Evolutionary conservation across 2,888 invertebrate species (phyloP).

Genomic region (Parnassius orleans): DNA sequence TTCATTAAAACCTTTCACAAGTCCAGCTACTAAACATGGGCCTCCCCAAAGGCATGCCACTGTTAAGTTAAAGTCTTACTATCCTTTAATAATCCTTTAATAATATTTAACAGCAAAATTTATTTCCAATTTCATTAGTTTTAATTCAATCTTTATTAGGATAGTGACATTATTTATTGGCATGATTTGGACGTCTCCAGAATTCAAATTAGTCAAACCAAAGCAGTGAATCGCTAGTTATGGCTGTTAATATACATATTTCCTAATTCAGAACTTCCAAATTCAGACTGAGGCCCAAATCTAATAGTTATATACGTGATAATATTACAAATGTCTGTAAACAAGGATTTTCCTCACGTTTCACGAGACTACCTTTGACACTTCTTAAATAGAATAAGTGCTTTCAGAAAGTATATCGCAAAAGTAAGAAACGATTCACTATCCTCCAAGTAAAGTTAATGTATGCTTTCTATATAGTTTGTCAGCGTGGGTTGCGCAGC

Average conservation of each 20-base stretch:
- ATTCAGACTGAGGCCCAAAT: constrained; percentile 16
- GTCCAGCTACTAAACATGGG: too few species aligned
- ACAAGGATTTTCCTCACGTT: constrained; percentile 18
- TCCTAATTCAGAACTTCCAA: constrained; percentile 14
- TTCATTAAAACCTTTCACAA: too few species aligned
- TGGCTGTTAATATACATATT: constrained; percentile 11
- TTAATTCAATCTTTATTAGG: constrained; percentile 20
- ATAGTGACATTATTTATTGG: constrained; percentile 12
- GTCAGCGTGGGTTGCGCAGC: too few species aligned
- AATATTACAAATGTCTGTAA: constrained; percentile 14
- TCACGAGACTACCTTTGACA: constrained; percentile 13
- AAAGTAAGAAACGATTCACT: constrained; percentile 10
- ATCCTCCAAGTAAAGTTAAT: not conserved
- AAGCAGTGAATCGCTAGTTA: constrained; percentile 3
- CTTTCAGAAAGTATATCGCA: constrained; percentile 13
- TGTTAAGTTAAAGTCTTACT: too few species aligned
- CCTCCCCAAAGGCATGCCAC: too few species aligned
- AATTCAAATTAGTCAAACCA: constrained; percentile 15
- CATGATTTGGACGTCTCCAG: constrained; percentile 5
- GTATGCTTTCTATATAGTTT: too few species aligned
- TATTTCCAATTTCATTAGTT: constrained; percentile 22
- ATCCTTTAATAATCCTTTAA: too few species aligned
- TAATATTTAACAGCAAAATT: too few species aligned
- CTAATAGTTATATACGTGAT: constrained; percentile 23
- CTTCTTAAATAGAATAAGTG: constrained; percentile 21